Evolutionary conservation across 2,113 vertebrate species (phyloP).

Genomic region (Prietella phreatophila): DNA sequence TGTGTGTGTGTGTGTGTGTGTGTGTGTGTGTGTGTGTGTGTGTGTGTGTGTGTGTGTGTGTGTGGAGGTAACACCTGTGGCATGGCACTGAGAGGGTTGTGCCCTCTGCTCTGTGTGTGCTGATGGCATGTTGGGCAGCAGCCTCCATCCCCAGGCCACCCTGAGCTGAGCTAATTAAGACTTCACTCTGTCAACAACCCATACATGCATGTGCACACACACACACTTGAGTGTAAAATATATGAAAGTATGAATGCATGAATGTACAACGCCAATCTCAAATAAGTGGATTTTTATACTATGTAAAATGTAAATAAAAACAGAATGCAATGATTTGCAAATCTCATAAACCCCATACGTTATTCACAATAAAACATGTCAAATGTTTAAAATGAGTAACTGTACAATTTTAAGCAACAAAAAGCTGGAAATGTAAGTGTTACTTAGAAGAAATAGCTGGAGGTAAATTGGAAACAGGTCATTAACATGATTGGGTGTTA

Average conservation of each 20-base stretch:
- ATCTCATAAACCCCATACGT: no score
- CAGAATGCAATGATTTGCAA: no score
- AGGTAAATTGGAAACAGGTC: no score
- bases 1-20: constrained; percentile 17
- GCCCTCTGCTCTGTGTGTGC: constrained; percentile 33
- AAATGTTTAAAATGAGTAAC: no score
- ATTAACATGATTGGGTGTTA: no score
- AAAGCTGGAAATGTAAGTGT: no score
- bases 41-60: constrained; percentile 21
- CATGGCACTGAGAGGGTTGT: constrained; percentile 24
- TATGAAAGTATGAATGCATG: background rate
- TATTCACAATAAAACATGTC: no score
- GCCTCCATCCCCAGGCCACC: constrained; percentile 12
- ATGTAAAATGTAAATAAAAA: no score
- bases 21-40: background rate
- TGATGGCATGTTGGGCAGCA: constrained; percentile 22
- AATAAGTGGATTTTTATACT: no score
- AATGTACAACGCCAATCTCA: background rate
- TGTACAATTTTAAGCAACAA: no score
- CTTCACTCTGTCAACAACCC: background rate
- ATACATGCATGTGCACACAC: constrained; percentile 5
- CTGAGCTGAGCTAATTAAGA: constrained; percentile 42
- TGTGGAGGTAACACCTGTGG: constrained; percentile 28
- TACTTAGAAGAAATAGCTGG: no score
- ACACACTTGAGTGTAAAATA: background rate